Percentiles rank a stretch among this genome's conserved stretches.
Evolutionary conservation across 2,888 invertebrate species (phyloP).

Genomic region (Tethea ocularis): DNA sequence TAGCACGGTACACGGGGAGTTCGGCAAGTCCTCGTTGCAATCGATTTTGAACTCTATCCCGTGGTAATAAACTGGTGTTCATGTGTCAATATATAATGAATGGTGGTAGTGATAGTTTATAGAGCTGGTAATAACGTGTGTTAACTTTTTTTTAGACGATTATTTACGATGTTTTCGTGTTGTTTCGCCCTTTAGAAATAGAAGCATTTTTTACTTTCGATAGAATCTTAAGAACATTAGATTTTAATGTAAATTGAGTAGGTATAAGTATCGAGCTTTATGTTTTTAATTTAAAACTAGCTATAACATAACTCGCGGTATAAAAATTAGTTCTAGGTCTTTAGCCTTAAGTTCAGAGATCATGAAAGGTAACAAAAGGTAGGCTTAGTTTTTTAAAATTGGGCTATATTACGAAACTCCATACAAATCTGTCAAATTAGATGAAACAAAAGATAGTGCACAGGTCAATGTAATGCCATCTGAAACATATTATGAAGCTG

Average conservation of each 20-base stretch:
- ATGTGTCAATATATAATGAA: neutral
- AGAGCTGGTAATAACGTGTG: constrained; percentile 22
- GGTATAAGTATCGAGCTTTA: neutral
- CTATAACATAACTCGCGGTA: too few species aligned
- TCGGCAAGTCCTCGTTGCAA: neutral
- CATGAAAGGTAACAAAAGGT: too few species aligned
- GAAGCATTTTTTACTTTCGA: constrained; percentile 5
- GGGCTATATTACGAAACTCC: too few species aligned
- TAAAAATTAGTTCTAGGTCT: too few species aligned
- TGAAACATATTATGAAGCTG: too few species aligned
- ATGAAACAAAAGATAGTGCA: too few species aligned
- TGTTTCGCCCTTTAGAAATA: constrained; percentile 13
- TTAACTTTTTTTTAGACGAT: constrained; percentile 22
- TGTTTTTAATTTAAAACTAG: neutral
- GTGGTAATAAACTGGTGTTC: neutral
- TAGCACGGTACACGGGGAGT: constrained; percentile 1
- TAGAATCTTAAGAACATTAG: neutral
- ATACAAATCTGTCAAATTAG: too few species aligned
- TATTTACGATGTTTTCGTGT: constrained; percentile 24
- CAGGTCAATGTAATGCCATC: too few species aligned
- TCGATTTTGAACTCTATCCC: neutral
- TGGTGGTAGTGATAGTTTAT: constrained; percentile 19
- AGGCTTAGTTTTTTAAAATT: too few species aligned
- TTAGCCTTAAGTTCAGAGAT: too few species aligned
- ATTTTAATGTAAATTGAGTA: neutral